Base-by-base conservation (phyloP, 1,140 invertebrate species). In the Nasonia vitripennis region DNA sequence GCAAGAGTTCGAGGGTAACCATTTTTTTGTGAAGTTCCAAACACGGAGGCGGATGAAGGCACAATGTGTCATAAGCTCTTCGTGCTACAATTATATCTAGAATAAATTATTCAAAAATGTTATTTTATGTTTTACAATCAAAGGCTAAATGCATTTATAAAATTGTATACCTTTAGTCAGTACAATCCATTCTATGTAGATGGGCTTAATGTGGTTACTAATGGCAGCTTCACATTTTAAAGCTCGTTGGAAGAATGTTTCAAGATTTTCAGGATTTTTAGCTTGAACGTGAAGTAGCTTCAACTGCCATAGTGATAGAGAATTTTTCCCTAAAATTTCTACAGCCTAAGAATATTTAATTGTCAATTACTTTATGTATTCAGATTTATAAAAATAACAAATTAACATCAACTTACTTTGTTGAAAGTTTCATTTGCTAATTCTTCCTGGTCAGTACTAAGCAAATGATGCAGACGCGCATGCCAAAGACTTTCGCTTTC, bases 1-100 rank as follows among this genome's bases (percentile, higher is more conserved):
- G 94, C 23, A 92, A 88, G 4, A 90, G 74, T 90, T 95, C 95
- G 31, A 95, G 83, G 68, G 92, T 88, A 1, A 91, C 90, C 94
- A 95, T 95, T 86, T 93, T 94, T 67, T 91, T 91, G 85, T 95
- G 94, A 7, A 95, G 87, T 45, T 94, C 91, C 41, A 94, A 83
- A 85, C 90, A 93, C 27, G 92, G 91, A 3, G 94, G 94, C 48
- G 93, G 92, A 81, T 90, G 88, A 11, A 90, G 84, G 48, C 90
- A 89, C 2, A 94, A 84, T 31, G 86, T 82, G 41, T 91, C 87
- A 84, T 95, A 95, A 11, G 91, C 82, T 84, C 91, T 89, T 27
- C 94, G 91, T 23, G 94, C 92, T 23, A 87, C 88, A 75, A 90
- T 85, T 45, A 95, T 94, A 68, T 91, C 94, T 92, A 75, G 0